Conservation (phyloP, 2,888 invertebrate genomes). For the Acanthoscelides obtectus region DNA sequence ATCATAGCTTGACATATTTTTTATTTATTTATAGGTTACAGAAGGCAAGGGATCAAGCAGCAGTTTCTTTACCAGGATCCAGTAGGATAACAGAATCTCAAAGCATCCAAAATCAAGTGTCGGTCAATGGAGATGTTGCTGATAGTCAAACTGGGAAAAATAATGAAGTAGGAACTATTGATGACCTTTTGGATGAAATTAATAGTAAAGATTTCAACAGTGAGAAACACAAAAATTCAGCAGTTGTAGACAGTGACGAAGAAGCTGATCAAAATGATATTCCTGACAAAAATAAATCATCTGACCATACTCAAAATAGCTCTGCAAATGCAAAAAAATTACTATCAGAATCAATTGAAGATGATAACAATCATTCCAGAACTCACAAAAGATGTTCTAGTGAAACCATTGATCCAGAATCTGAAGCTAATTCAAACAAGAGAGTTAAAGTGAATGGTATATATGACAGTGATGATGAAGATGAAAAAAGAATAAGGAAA, state of each 20-base stretch:
- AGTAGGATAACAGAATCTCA: not conserved
- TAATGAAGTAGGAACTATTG: not conserved
- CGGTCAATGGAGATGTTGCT: not conserved
- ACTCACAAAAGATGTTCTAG: not conserved
- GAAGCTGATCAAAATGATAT: slow-evolving; percentile 12
- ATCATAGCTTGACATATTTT: no score
- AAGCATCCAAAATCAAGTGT: slow-evolving; percentile 1
- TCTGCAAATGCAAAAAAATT: not conserved
- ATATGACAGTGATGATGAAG: not conserved
- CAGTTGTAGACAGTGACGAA: slow-evolving; percentile 1
- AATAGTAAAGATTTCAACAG: slow-evolving; percentile 3
- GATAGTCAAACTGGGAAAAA: not conserved
- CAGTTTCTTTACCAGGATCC: not conserved
- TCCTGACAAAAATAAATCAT: not conserved
- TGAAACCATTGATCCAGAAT: slow-evolving; percentile 1
- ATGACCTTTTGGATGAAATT: slow-evolving; percentile 1
- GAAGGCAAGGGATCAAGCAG: not conserved
- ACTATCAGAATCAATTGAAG: not conserved
- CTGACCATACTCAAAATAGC: not conserved
- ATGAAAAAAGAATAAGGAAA: not conserved
- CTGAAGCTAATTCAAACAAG: not conserved
- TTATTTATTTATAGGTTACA: not conserved
- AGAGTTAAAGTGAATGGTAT: not conserved
- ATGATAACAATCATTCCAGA: not conserved
- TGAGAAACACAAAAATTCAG: not conserved